These are phyloP conservation scores for Dryomyza anilis DNA, from an alignment of 2,888 invertebrate species.

Conservation along the genomic window DNA sequence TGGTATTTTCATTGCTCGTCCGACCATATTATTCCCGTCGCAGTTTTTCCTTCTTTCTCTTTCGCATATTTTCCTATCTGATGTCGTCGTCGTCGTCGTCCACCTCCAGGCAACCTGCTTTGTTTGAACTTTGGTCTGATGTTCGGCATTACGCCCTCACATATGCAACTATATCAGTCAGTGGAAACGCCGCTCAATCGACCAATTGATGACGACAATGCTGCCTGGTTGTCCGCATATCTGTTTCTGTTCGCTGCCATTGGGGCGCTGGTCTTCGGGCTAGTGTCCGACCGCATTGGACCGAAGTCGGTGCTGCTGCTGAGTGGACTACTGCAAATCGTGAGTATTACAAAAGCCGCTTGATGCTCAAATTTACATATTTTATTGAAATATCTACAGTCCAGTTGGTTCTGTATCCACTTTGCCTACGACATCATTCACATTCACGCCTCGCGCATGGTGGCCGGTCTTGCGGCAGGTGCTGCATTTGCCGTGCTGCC, in stretches of 20 bases:
- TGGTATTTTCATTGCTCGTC: neutral
- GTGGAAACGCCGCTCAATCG: constrained; percentile 44
- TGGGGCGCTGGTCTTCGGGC: constrained; percentile 49
- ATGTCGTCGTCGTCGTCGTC: neutral
- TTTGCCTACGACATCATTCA: constrained; percentile 53
- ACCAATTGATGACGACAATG: constrained; percentile 41
- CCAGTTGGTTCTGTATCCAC: constrained; percentile 52
- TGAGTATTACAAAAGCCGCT: constrained; percentile 42
- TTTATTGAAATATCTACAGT: constrained; percentile 37
- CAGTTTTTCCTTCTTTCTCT: constrained; percentile 9
- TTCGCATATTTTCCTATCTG: neutral
- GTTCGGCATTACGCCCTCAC: constrained; percentile 54
- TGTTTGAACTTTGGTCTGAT: constrained; percentile 55
- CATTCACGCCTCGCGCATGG: constrained; percentile 51
- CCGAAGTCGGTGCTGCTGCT: constrained; percentile 48
- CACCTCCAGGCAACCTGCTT: constrained; percentile 46
- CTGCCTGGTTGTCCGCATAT: constrained; percentile 47
- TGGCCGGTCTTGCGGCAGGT: constrained; percentile 52
- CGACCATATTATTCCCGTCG: neutral
- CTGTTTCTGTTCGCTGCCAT: constrained; percentile 50
- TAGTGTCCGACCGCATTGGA: constrained; percentile 46
- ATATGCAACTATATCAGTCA: constrained; percentile 48
- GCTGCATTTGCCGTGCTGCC: constrained; percentile 50
- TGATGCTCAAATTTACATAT: neutral
- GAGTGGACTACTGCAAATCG: constrained; percentile 53